Conservation (phyloP, 2,888 invertebrate genomes). For the Artemia sinica region DNA sequence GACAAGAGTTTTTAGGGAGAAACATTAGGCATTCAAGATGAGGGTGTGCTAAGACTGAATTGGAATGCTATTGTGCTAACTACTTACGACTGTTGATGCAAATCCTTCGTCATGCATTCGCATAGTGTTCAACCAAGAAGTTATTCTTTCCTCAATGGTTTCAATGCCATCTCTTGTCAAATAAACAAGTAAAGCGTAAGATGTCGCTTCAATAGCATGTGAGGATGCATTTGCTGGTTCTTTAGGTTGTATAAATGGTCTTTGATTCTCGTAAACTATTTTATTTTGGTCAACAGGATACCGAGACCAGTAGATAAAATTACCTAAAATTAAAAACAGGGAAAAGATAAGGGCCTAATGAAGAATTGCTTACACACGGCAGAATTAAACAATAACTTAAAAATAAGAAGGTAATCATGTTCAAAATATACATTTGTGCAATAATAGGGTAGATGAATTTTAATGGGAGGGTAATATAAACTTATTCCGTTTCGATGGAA, state of each 20-base stretch:
- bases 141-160: conserved; percentile 32
- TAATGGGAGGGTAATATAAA: too few relatives aligned
- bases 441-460: too few relatives aligned
- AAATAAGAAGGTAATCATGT: not conserved
- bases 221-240: conserved; percentile 35
- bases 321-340: conserved; percentile 28
- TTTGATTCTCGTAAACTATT: conserved; percentile 32
- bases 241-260: conserved; percentile 33
- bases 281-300: conserved; percentile 28
- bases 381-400: too few relatives aligned
- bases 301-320: conserved; percentile 34
- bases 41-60: too few relatives aligned
- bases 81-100: conserved; percentile 32
- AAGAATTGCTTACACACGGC: too few relatives aligned
- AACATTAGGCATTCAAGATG: too few relatives aligned
- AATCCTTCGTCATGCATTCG: conserved; percentile 33
- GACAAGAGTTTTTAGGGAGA: too few relatives aligned
- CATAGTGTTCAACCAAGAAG: conserved; percentile 34
- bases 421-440: not conserved
- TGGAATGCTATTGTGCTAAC: not conserved
- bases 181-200: conserved; percentile 38
- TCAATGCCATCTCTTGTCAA: conserved; percentile 32
- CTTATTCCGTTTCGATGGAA: too few relatives aligned
- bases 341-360: not conserved
- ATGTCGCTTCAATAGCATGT: conserved; percentile 37